phyloP scores from a whole-genome alignment of 2,113 vertebrate species.

The Daboia siamensis region DNA sequence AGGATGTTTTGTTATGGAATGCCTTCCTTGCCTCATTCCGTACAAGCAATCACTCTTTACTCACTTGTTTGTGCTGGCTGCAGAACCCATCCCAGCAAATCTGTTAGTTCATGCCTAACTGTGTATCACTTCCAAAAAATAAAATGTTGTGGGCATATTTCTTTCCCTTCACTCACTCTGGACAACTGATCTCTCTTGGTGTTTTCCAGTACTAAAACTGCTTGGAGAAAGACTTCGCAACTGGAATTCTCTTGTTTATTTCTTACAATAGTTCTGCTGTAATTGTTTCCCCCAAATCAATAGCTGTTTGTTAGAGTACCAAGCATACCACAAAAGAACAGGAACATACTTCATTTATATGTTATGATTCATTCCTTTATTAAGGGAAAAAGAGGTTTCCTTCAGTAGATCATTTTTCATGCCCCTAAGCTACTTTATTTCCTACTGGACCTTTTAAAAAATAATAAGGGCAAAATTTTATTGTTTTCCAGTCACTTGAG shows the following conservation, averaged over 20 bases:
- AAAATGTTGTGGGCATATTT: not conserved
- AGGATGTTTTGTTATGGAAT: not conserved
- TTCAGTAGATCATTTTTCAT: not conserved
- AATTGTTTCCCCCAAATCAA: not conserved
- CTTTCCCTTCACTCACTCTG: not conserved
- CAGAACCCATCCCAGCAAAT: not conserved
- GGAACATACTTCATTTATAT: not conserved
- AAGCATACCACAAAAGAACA: not conserved
- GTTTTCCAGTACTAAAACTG: not conserved
- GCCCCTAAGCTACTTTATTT: not conserved
- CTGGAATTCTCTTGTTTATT: not conserved
- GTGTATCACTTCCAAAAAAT: not conserved
- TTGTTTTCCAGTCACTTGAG: not conserved
- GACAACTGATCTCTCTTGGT: not conserved
- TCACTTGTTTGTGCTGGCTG: not conserved
- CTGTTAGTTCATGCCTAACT: not conserved
- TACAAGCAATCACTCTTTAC: not conserved
- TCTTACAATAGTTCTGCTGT: not conserved
- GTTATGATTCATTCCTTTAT: not conserved
- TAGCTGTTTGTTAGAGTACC: not conserved
- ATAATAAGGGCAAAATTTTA: not conserved
- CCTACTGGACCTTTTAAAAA: not conserved
- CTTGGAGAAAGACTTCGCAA: not conserved
- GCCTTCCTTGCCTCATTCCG: not conserved
- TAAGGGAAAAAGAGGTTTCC: not conserved